Conservation (phyloP, 2,888 invertebrate genomes). For the Meganola albula region DNA sequence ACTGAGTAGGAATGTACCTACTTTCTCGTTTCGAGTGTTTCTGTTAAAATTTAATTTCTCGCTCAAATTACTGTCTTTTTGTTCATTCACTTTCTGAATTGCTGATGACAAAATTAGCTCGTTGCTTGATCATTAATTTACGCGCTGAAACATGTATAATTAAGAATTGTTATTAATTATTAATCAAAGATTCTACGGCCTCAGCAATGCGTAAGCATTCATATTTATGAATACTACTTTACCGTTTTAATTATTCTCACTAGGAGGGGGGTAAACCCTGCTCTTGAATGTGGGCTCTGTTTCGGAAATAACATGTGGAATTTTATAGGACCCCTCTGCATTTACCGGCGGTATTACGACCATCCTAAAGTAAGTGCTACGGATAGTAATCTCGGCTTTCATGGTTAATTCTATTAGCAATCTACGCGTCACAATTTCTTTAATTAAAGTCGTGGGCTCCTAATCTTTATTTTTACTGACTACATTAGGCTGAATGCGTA, state of each 20-base stretch:
- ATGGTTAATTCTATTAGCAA: constrained; percentile 23
- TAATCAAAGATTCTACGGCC: constrained; percentile 44
- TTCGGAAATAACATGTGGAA: constrained; percentile 17
- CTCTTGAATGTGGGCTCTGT: constrained; percentile 22
- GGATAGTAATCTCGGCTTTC: constrained; percentile 26
- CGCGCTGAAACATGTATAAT: constrained; percentile 47
- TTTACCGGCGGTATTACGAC: constrained; percentile 20
- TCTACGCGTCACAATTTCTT: constrained; percentile 12
- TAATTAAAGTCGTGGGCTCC: constrained; percentile 9
- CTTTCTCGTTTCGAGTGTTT: constrained; percentile 64
- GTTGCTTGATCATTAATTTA: constrained; percentile 54
- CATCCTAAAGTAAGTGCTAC: constrained; percentile 25
- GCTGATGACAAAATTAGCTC: constrained; percentile 56
- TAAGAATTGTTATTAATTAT: constrained; percentile 49
- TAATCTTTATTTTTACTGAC: neutral
- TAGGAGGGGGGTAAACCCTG: constrained; percentile 20
- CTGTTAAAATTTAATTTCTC: constrained; percentile 71
- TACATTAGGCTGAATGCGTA: no score
- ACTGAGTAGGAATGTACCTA: no score
- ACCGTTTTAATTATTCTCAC: constrained; percentile 28
- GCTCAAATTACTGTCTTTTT: constrained; percentile 71
- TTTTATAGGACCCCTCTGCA: constrained; percentile 19
- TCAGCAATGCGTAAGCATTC: constrained; percentile 25
- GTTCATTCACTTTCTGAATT: constrained; percentile 68
- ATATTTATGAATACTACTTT: constrained; percentile 28